phyloP scores from a whole-genome alignment of 2,797 vertebrate species.

The Garrulus glandarius region DNA sequence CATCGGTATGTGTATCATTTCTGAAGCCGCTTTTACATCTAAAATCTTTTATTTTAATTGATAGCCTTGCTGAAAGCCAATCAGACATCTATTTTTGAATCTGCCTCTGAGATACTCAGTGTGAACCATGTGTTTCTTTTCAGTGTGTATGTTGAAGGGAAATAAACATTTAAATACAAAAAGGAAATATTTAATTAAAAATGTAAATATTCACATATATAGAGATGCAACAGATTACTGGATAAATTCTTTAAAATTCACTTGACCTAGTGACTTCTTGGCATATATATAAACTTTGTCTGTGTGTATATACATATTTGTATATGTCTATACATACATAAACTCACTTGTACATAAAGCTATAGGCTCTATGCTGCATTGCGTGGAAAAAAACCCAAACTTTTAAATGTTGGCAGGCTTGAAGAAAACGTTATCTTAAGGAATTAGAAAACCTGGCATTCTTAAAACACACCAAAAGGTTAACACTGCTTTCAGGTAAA shows the following conservation, averaged over 20 bases:
- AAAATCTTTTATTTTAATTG: constrained; percentile 73
- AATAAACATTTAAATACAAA: constrained; percentile 60
- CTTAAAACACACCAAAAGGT: constrained; percentile 1
- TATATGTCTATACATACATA: constrained; percentile 31
- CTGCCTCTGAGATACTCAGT: constrained; percentile 69
- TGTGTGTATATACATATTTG: constrained; percentile 21
- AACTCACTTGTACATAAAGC: neutral
- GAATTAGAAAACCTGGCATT: constrained; percentile 25
- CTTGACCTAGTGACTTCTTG: constrained; percentile 18
- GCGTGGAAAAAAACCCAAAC: neutral
- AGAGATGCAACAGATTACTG: constrained; percentile 17
- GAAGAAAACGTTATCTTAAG: neutral
- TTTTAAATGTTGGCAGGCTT: constrained; percentile 43
- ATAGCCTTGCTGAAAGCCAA: constrained; percentile 90
- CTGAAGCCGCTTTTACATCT: constrained; percentile 79
- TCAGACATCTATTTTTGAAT: constrained; percentile 76
- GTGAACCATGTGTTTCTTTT: constrained; percentile 73
- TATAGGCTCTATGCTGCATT: constrained; percentile 35
- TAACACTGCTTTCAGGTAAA: constrained; percentile 44
- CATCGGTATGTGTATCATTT: constrained; percentile 85
- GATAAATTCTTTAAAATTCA: constrained; percentile 50
- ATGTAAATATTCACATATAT: constrained; percentile 8
- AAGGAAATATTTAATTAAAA: constrained; percentile 55
- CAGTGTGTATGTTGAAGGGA: constrained; percentile 65
- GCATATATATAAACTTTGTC: neutral